Base-by-base conservation (phyloP, 1,140 invertebrate genomes). In the Caligus rogercresseyi region DNA sequence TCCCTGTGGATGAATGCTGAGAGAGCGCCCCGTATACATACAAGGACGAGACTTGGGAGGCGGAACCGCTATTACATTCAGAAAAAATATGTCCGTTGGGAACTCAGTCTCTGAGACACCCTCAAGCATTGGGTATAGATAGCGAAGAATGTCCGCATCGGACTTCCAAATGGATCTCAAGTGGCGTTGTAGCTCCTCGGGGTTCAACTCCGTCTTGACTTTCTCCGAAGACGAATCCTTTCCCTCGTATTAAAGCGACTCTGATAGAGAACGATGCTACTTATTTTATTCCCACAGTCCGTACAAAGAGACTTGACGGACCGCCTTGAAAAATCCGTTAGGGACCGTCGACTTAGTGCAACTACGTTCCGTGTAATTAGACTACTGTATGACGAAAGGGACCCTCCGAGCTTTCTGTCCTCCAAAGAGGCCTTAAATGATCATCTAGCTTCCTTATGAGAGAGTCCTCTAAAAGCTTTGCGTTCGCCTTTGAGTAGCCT, bases 11-110 rank as follows among this genome's bases (percentile, higher is more conserved):
- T 69, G 67, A 23, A 69, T 66, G 1, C 57, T 57, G 13, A 65
- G 26, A 23, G 57, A 24, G 0, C 67, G 66, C 11, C 63, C 62
- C 3, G 54, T 56, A 18, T 51, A 31, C 24, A 64, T 52, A 25
- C 67, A 62, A 7, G 94, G 93, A 68, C 95, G 78, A 16, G 86
- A 85, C 70, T 82, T 84, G 1, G 86, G 81, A 15, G 95, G 92
- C 24, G 88, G 77, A 1, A 99, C 90, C 7, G 85, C 79, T 51
- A 98, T 71, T 0, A 84, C 74, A 64, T 89, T 81, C 67, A 90
- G 78, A 68, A 95, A 98, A 71, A 98, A 90, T 55, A 87, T 71
- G 76, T 98, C 89, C 13, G 87, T 86, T 0, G 90, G 83, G 71
- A 80, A 75, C 66, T 80, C 71, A 0, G 67, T 66, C 0, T 77